phyloP scores from a whole-genome alignment of 2,888 invertebrate species.

The Diarsia brunnea region DNA sequence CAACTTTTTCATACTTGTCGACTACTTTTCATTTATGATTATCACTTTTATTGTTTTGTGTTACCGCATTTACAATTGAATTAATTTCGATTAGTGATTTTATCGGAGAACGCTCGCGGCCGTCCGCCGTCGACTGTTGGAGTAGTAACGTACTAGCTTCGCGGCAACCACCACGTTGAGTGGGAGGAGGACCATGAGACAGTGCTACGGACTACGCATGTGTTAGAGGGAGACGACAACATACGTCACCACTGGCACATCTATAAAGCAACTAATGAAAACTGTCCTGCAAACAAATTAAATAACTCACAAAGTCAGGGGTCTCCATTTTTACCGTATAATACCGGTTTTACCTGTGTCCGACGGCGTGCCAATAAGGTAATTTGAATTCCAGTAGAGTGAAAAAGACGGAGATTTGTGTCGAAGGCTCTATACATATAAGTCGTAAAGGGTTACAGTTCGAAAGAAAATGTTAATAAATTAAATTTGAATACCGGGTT shows the following conservation, averaged over 20 bases:
- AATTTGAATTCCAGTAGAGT: slow-evolving; percentile 88
- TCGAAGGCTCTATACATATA: slow-evolving; percentile 77
- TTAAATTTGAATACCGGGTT: slow-evolving; percentile 84
- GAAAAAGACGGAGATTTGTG: slow-evolving; percentile 87
- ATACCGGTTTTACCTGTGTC: slow-evolving; percentile 88
- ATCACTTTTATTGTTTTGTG: slow-evolving; percentile 71
- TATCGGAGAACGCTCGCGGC: slow-evolving; percentile 81
- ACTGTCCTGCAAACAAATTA: slow-evolving; percentile 78
- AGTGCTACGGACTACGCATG: slow-evolving; percentile 73
- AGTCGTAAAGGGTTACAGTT: slow-evolving; percentile 74
- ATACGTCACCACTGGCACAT: slow-evolving; percentile 80
- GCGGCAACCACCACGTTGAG: slow-evolving; percentile 79
- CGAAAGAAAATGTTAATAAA: slow-evolving; percentile 82
- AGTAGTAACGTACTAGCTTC: slow-evolving; percentile 82
- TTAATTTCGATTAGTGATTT: slow-evolving; percentile 69
- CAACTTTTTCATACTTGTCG: slow-evolving; percentile 46
- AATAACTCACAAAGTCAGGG: slow-evolving; percentile 70
- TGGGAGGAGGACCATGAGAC: slow-evolving; percentile 84
- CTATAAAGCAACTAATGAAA: slow-evolving; percentile 85
- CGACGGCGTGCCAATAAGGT: slow-evolving; percentile 86
- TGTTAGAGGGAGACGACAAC: slow-evolving; percentile 76
- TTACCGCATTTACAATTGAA: slow-evolving; percentile 72
- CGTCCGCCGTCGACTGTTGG: slow-evolving; percentile 85
- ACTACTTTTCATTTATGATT: slow-evolving; percentile 69
- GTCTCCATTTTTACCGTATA: slow-evolving; percentile 78